These are phyloP conservation scores for Leucosticte australis DNA, from an alignment of 2,113 vertebrate species.

Conservation along the genomic window DNA sequence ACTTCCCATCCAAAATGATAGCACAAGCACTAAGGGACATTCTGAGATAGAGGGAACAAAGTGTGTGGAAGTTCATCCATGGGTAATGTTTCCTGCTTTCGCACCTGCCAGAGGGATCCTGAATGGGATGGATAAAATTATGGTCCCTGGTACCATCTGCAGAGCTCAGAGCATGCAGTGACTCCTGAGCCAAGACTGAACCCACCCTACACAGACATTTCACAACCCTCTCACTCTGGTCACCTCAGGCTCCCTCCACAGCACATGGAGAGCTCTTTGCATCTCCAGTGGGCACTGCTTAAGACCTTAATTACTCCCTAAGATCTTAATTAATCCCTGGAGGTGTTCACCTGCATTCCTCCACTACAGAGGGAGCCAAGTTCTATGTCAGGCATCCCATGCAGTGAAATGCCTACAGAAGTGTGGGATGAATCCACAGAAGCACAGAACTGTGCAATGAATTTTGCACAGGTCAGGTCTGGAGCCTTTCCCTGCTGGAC, in stretches of 20 bases:
- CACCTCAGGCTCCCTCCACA: constrained; percentile 17
- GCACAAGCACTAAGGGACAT: neutral
- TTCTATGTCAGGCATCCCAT: neutral
- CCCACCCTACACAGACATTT: neutral
- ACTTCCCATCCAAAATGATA: constrained; percentile 15
- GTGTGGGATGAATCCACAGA: neutral
- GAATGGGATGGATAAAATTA: neutral
- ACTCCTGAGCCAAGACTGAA: neutral
- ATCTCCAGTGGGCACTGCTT: constrained; percentile 49
- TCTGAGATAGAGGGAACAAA: neutral
- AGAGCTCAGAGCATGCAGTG: neutral
- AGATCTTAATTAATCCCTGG: constrained; percentile 53
- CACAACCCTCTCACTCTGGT: neutral
- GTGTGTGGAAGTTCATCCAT: rapidly evolving
- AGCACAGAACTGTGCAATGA: neutral
- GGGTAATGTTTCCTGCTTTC: neutral
- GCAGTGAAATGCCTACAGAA: neutral
- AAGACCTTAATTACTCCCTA: constrained; percentile 42
- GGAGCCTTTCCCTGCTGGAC: neutral
- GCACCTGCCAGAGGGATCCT: neutral
- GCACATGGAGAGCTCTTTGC: neutral
- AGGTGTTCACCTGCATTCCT: constrained; percentile 57
- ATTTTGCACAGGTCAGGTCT: neutral
- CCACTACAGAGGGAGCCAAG: neutral
- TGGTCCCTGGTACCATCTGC: neutral